Conservation (phyloP, 2,797 vertebrate species). For the Schizopygopsis malacanthus region DNA sequence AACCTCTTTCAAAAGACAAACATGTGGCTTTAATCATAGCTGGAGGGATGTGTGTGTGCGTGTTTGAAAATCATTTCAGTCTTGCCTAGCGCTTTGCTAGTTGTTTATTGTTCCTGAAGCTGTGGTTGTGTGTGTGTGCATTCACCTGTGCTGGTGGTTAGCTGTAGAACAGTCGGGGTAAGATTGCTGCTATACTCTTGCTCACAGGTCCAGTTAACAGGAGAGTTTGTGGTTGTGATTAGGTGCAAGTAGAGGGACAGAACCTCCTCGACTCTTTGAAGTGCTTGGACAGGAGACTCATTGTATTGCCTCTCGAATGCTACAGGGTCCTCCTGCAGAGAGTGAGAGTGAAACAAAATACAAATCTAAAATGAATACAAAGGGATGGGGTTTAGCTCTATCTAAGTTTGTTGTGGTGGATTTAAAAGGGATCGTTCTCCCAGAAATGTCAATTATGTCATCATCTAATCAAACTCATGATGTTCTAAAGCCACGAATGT, state of each 20-base stretch:
- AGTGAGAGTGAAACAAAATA: background rate
- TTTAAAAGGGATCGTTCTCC: too few species aligned
- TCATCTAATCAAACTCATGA: background rate
- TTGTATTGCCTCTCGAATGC: conserved; percentile 74
- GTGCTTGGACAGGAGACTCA: conserved; percentile 73
- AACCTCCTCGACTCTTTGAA: conserved; percentile 74
- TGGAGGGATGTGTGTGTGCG: background rate
- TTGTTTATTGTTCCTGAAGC: background rate
- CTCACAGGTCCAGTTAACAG: conserved; percentile 80
- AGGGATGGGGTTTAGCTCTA: background rate
- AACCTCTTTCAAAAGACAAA: conserved; percentile 48
- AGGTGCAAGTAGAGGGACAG: conserved; percentile 77
- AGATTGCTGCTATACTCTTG: conserved; percentile 68
- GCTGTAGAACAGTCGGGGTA: conserved; percentile 22
- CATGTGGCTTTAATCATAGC: conserved; percentile 31
- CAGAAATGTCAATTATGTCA: background rate
- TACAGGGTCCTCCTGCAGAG: conserved; percentile 75
- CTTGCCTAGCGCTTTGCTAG: background rate
- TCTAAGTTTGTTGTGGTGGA: background rate
- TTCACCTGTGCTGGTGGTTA: conserved; percentile 52
- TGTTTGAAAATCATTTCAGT: background rate
- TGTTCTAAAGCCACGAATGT: background rate
- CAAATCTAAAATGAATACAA: background rate
- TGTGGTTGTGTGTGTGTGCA: background rate
- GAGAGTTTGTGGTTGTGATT: conserved; percentile 68